phyloP scores from a whole-genome alignment of 1,140 invertebrate species.

The Cydia pomonella region DNA sequence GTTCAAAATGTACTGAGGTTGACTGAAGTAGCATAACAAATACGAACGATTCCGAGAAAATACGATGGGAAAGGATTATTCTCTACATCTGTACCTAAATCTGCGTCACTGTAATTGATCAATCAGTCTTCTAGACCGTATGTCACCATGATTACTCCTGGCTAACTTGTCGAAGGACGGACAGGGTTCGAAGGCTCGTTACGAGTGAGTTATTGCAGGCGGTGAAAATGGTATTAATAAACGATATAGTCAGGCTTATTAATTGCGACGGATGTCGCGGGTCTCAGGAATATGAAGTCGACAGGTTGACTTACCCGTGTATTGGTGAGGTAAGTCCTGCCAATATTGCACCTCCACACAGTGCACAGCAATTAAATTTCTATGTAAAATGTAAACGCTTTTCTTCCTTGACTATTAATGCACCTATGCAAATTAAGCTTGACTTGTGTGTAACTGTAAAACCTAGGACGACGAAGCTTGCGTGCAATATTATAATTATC shows the following conservation, averaged over 20 bases:
- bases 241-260: background rate
- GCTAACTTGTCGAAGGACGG: conserved; percentile 24
- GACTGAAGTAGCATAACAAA: too few species aligned
- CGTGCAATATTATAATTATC: too few species aligned
- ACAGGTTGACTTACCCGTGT: background rate
- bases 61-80: too few species aligned
- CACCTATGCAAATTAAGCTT: too few species aligned
- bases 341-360: background rate
- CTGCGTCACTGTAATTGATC: background rate
- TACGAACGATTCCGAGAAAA: too few species aligned
- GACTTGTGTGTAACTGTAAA: too few species aligned
- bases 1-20: too few species aligned
- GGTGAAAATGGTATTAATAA: conserved; percentile 27
- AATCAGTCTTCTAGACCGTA: background rate
- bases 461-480: too few species aligned
- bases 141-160: conserved; percentile 25
- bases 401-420: too few species aligned
- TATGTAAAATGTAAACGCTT: background rate
- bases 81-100: too few species aligned
- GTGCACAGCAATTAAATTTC: background rate
- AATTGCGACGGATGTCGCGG: conserved; percentile 6
- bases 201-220: conserved; percentile 19
- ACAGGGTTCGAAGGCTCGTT: conserved; percentile 13
- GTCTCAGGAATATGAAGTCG: conserved; percentile 4
- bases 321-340: background rate